Base-by-base conservation (phyloP, 2,797 vertebrate genomes). In the Tokudaia tokunoshimensis region DNA sequence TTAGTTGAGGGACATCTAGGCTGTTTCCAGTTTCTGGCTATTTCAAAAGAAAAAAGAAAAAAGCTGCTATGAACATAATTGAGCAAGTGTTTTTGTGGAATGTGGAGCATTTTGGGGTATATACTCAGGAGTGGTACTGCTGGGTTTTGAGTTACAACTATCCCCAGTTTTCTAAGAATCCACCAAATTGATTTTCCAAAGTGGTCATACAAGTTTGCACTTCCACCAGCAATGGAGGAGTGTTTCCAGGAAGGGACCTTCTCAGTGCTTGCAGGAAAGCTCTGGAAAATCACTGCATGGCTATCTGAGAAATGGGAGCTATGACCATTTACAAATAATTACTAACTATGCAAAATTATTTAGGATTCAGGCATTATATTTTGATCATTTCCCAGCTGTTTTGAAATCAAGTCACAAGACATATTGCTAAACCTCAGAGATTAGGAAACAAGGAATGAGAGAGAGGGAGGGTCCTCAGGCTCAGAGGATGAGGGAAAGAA, bases 341-440 rank as follows among this genome's bases (percentile, higher is more conserved):
- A 52, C 88, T 63, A 91, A 31, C 70, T 84, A 17, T 2, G 4
- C 37, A 34, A 74, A 79, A 24, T 80, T 74, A 47, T 34, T 78
- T 95, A 89, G 94, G 93, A 93, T 92, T 93, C 20, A 61, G 41
- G 19, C 59, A 87, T 52, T 87, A 65, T 76, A 79, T 94, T 74
- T 67, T 13, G 12, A 44, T 70, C 55, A 41, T 94, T 88, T 82
- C 8, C 59, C 70, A 94, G 50, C 72, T 61, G 22, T 89, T 22
- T 78, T 92, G n/a, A 29, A 65, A 22, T 84, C 31, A 93, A 84
- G 22, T 74, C 13, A 80, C 41, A 83, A 50, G 29, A 95, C 37
- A 65, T 59, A 41, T 15, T 75, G 89, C 24, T 47, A 88, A 90
- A 94, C 57, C 59, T 3, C 7, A 0, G 6, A 22, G n/a, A 1